Evolutionary conservation across 2,888 invertebrate genomes (phyloP), one percentile per base, ranked within the genome.

Genomic region (Melipona beecheii): DNA sequence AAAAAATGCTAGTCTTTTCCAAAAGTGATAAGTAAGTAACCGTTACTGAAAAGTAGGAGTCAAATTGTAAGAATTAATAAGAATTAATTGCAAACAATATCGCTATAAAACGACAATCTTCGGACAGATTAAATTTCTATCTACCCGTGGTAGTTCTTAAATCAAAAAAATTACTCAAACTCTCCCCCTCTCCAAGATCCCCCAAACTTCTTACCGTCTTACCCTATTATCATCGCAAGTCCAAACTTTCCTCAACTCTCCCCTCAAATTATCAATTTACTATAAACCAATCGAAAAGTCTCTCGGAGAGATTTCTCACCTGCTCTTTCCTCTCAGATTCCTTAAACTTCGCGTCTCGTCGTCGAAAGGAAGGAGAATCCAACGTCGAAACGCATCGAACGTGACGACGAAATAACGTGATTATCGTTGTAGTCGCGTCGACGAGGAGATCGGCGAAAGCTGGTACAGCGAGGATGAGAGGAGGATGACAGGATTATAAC

Each of bases 381-480:
- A 13, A 56, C 56, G n/a, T 36, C n/a, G 56, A 13, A 58, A 58
- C 56, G n/a, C n/a, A n/a, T 58, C 2, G 31, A 19, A 60, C 36
- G 68, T 13, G 13, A 74, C 36, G 17, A 15, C 52, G 43, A 76
- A 71, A 62, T 80, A 69, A 64, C 52, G 64, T n/a, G 56, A 78
- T 82, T 68, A 78, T 83, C 80, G 80, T 78, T 81, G 75, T 66
- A 77, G 69, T 65, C 52, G 27, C 5, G n/a, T 17, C 52, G 43
- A 36, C 24, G 31, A 73, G 27, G 52, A 17, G 19, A 60, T 3
- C n/a, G 36, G 27, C 21, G 19, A 31, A 17, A 24, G 4, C 13
- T 15, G 21, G 6, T 9, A 17, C 15, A 49, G 5, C 2, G 13
- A 11, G 0, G 19, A 4, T 1, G 31, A 0, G 43, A 49, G 31